A percentile compares a stretch with the other conserved stretches of the same genome.
Conservation (phyloP, 1,140 invertebrate species). For the Nixonia krombeini region DNA sequence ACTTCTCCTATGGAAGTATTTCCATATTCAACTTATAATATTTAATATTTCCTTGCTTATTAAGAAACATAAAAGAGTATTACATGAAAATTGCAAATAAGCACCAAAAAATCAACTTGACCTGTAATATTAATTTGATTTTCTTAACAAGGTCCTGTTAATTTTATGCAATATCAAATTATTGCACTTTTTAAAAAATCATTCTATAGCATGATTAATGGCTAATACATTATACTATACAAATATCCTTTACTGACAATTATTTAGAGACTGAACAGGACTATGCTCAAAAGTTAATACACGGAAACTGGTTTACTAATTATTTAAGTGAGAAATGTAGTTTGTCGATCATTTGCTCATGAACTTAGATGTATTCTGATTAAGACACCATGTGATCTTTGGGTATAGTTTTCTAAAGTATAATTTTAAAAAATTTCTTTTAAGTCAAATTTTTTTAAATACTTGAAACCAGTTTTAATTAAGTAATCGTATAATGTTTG, state of each 20-base stretch:
- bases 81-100: slow-evolving; percentile 2
- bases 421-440: background rate
- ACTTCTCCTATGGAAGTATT: too few relatives aligned
- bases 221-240: slow-evolving; percentile 13
- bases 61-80: too few relatives aligned
- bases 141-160: slow-evolving; percentile 6
- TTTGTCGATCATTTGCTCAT: slow-evolving; percentile 9
- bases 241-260: slow-evolving; percentile 19
- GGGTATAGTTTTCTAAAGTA: too few relatives aligned
- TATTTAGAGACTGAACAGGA: slow-evolving; percentile 21
- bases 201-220: slow-evolving; percentile 13
- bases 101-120: slow-evolving; percentile 9
- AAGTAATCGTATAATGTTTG: too few relatives aligned
- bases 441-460: background rate
- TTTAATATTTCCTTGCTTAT: too few relatives aligned
- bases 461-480: background rate
- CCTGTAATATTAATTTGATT: slow-evolving; percentile 5
- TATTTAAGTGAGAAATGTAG: background rate
- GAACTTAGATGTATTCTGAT: slow-evolving; percentile 4
- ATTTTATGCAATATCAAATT: slow-evolving; percentile 3
- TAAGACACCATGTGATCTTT: background rate
- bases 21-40: too few relatives aligned
- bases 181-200: slow-evolving; percentile 4
- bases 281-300: slow-evolving; percentile 5
- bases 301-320: too few relatives aligned